These are phyloP conservation scores for Gibbula magus DNA, from an alignment of 2,888 invertebrate species.

Conservation along the genomic window DNA sequence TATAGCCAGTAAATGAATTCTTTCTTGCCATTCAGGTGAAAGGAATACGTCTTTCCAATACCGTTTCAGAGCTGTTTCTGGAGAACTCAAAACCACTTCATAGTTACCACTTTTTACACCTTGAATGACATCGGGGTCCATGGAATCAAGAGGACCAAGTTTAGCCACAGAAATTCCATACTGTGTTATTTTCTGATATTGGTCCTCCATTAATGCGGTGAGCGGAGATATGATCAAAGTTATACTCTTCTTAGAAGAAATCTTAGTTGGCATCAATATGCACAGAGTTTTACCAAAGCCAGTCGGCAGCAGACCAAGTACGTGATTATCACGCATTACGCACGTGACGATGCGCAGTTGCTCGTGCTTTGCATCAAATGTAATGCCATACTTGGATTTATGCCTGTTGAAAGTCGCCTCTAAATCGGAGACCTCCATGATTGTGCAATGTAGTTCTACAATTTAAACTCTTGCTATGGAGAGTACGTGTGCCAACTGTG, in stretches of 20 bases:
- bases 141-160: neutral
- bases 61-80: conserved; percentile 38
- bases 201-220: conserved; percentile 32
- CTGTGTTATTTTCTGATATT: conserved; percentile 16
- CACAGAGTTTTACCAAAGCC: conserved; percentile 36
- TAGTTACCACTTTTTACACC: conserved; percentile 11
- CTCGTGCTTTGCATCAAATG: conserved; percentile 30
- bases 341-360: conserved; percentile 11
- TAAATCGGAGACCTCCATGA: neutral
- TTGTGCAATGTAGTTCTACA: neutral
- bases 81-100: conserved; percentile 33
- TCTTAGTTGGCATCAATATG: conserved; percentile 19
- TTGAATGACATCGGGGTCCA: neutral
- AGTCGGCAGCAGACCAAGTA: conserved; percentile 28
- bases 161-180: conserved; percentile 29
- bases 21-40: conserved; percentile 31
- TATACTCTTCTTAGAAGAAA: neutral
- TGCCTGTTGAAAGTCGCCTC: neutral
- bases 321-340: conserved; percentile 15
- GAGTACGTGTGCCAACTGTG: conserved; percentile 16
- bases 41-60: conserved; percentile 37
- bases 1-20: conserved; percentile 29
- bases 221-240: conserved; percentile 33
- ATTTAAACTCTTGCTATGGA: neutral
- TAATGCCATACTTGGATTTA: conserved; percentile 20